Conservation (phyloP, 2,113 vertebrate species). For the Crotalus viridis region DNA sequence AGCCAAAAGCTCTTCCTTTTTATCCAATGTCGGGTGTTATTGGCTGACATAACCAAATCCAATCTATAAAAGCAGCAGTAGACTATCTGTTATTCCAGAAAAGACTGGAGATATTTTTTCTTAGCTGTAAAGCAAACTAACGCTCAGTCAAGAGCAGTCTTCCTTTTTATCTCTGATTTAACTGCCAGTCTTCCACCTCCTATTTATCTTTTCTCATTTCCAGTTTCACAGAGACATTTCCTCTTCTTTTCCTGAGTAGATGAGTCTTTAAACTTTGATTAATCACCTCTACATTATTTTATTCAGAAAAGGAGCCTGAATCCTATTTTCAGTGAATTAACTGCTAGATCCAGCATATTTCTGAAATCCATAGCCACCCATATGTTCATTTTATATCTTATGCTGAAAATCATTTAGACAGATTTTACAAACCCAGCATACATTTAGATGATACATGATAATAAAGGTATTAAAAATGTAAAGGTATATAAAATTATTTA, state of each 20-base stretch:
- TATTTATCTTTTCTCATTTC: constrained; percentile 23
- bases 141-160: constrained; percentile 5
- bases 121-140: not conserved
- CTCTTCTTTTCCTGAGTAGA: constrained; percentile 9
- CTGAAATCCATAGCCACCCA: constrained; percentile 2
- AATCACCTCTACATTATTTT: not conserved
- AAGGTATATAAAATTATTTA: not conserved
- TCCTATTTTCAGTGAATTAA: not conserved
- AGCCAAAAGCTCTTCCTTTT: constrained; percentile 37
- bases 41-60: constrained; percentile 22
- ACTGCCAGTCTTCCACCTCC: not conserved
- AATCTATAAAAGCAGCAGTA: constrained; percentile 1
- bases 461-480: constrained; percentile 34
- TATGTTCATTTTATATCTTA: not conserved
- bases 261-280: constrained; percentile 31
- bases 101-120: not conserved
- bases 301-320: constrained; percentile 13
- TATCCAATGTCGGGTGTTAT: constrained; percentile 29
- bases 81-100: constrained; percentile 5
- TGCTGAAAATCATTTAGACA: constrained; percentile 17
- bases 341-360: rapidly evolving
- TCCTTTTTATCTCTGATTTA: constrained; percentile 33
- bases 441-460: constrained; percentile 7
- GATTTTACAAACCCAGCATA: constrained; percentile 2
- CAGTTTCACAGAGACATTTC: not conserved